Evolutionary conservation across 2,888 invertebrate species (phyloP), one percentile per base, ranked within the genome.

Genomic region (Cyrtodaria siliqua): DNA sequence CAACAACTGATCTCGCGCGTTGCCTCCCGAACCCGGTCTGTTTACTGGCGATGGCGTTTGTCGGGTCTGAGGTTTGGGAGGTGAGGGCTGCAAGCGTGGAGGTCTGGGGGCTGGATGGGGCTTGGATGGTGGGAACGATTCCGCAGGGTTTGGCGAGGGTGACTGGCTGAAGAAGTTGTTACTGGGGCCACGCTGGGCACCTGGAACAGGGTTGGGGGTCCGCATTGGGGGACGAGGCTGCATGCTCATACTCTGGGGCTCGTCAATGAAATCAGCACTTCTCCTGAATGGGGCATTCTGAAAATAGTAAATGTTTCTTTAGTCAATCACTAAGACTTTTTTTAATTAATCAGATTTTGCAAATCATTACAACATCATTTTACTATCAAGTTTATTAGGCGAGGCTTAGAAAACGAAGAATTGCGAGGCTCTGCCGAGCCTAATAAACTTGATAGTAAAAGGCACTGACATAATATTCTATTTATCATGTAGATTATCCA

Each of bases 51-150:
- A 84, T 2, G 86, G 80, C 16, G 82, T 82, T 20, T 69, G 71
- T 26, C 83, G 59, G 16, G 83, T 79, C 49, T 85, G 84, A 16
- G 88, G 86, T 50, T 85, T 76, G 2, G 88, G 88, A 23, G 84
- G 85, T 26, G 85, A 82, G 9, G 82, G 84, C 18, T 82, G 81
- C 69, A 83, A 66, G 55, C 81, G 72, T 23, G 83, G 84, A 0
- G 86, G 84, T 33, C 82, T 62, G 6, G 85, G 85, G 61, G 86
- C 69, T 26, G 85, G 80, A 44, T 86, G 72, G 29, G 83, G 78
- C 59, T 82, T 64, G 78, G 76, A 63, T 59, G 81, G 64, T 66
- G 84, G 71, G 75, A 78, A 63, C 62, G 79, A 50, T 27, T 86
- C 86, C 18, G 60, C 71, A n/a, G 79, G 74, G 73, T 79, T 68